Base-by-base conservation (phyloP, 2,113 vertebrate species). In the Mus spicilegus region DNA sequence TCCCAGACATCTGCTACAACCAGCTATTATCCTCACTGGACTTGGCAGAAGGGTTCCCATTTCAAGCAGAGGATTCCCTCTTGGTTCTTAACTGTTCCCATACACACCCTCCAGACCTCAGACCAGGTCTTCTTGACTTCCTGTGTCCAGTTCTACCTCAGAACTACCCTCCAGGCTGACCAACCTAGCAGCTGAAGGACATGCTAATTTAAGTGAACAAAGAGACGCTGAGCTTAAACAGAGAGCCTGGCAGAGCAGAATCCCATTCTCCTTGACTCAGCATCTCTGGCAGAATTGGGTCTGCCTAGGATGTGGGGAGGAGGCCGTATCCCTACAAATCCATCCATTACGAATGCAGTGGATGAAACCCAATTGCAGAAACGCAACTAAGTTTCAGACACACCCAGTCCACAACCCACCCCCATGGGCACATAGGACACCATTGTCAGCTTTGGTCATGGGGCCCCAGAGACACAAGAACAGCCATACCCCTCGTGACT, bases 401-500 rank as follows among this genome's bases (percentile, higher is more conserved):
- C 2, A 46, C n/a, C 73, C 28, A 58, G 87, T 1, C 49, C 33
- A 33, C 65, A 30, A 0, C 39, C 51, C 14, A 70, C 28, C n/a
- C n/a, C 51, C 89, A 42, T 7, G 10, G 73, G 26, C 24, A 75
- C 90, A 70, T 51, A 39, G 54, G 51, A 39, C 0, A 0, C 36
- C 7, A 1, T 14, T 2, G 10, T 19, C 17, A 22, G 58, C 16
- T 36, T 77, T 42, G 39, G 4, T 46, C 1, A 56, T 26, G 65
- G 61, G 72, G 8, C 33, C 93, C 51, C 30, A 51, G 76, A 73
- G 70, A 91, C 30, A 91, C 26, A 12, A 86, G 78, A 30, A 70
- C 28, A 84, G 72, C 42, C 94, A 2, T 98, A 99, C 98, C 98
- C 0, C 46, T 95, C 82, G 4, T 96, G 33, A 3, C 51, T 49